Evolutionary conservation across 2,797 vertebrate species (phyloP), one percentile per base, ranked within the genome.

Genomic region (Crocidura indochinensis): DNA sequence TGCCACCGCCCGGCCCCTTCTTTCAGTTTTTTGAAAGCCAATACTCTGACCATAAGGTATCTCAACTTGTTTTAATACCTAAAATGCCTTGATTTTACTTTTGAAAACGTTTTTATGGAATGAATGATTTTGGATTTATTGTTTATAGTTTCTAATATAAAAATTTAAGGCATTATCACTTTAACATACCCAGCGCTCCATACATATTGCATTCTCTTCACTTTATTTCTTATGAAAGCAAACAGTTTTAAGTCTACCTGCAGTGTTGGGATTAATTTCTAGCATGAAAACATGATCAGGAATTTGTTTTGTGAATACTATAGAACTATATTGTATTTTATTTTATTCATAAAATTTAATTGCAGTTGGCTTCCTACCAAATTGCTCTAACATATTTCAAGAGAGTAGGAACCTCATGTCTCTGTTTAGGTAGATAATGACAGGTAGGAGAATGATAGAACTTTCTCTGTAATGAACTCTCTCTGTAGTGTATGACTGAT

Each of bases 11-110:
- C n/a, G n/a, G n/a, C n/a, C n/a, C n/a, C n/a, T 20, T 8, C 47
- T 90, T 90, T 17, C 83, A 44, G n/a, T 0, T 69, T 72, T 90
- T 85, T 77, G 64, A 84, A 31, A 2, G 3, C 56, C 47, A 81
- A 31, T n/a, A 73, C 24, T 1, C 10, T 75, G 29, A 5, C 17
- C 71, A 72, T 29, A 85, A 68, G 38, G 38, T 65, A 56, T 26
- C n/a, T 91, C 24, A 51, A 64, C 4, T 51, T 10, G 17, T 74
- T 69, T 74, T 56, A 38, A 38, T 38, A 38, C 38, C 38, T 38
- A 38, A 38, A 38, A 38, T 38, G 38, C 38, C 38, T 38, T 38
- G 5, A 38, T 38, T 38, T 38, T 38, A 38, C 38, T 38, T 38
- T 38, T 38, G 38, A 38, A 38, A 38, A 38, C 38, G 2, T 27